These are phyloP conservation scores for Spinus pinus DNA, from an alignment of 2,797 vertebrate genomes.

Conservation along the genomic window DNA sequence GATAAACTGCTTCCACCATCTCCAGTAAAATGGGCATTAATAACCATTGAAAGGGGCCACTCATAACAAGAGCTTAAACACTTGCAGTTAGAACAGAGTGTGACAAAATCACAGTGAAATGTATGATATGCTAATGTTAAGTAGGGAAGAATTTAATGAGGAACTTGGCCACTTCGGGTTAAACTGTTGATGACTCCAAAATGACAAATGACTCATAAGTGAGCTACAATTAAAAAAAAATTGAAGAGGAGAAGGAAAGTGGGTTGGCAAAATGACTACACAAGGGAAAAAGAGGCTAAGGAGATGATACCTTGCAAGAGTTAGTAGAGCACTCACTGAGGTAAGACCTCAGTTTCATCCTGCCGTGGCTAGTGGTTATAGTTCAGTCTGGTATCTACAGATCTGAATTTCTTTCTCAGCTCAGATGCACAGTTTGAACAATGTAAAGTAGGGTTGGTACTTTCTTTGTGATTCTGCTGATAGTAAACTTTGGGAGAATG, in stretches of 20 bases:
- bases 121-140: constrained; percentile 22
- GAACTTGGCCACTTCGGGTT: neutral
- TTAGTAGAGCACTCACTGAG: neutral
- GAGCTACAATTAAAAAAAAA: neutral
- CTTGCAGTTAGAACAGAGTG: neutral
- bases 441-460: neutral
- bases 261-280: neutral
- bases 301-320: neutral
- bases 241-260: neutral
- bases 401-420: neutral
- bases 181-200: neutral
- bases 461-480: neutral
- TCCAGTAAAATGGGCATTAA: neutral
- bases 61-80: constrained; percentile 32
- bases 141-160: constrained; percentile 28
- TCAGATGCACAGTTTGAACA: neutral
- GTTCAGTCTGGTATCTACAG: neutral
- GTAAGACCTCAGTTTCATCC: neutral
- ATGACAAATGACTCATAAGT: neutral
- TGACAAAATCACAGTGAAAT: constrained; percentile 25
- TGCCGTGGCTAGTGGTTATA: neutral
- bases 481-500: neutral
- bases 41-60: constrained; percentile 1
- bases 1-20: neutral
- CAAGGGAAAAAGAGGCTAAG: neutral